Percentiles rank a stretch among this genome's conserved stretches.
These are phyloP conservation scores for Echinarachnius parma DNA, from an alignment of 53 echinoderm and acorn worm genomes.

Conservation along the genomic window DNA sequence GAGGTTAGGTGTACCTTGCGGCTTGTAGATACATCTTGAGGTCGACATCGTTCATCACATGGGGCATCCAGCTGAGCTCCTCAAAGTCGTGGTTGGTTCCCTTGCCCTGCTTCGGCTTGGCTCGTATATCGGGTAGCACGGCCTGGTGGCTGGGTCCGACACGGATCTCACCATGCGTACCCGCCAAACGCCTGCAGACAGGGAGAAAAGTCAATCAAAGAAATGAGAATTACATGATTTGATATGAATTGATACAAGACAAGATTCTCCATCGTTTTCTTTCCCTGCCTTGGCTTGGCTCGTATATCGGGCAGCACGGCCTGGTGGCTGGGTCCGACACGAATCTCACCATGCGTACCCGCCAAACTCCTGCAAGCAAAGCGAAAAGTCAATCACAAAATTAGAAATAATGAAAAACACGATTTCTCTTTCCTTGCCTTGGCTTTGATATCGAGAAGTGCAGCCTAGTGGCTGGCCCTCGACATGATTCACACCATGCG, in stretches of 20 bases:
- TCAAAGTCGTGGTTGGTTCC: slow-evolving; percentile 62
- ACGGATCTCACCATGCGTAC: slow-evolving; percentile 96
- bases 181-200: slow-evolving; percentile 75
- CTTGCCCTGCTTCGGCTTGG: slow-evolving; percentile 51
- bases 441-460: too few relatives aligned
- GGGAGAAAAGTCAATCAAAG: neutral
- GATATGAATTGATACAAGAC: neutral
- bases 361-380: slow-evolving; percentile 88
- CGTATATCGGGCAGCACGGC: slow-evolving; percentile 76
- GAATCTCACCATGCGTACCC: slow-evolving; percentile 96
- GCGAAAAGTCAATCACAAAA: too few relatives aligned
- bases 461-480: too few relatives aligned
- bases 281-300: slow-evolving; percentile 52
- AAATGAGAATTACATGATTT: neutral
- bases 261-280: slow-evolving; percentile 4
- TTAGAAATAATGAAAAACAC: too few relatives aligned
- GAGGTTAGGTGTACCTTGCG: too few relatives aligned
- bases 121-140: slow-evolving; percentile 65
- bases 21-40: slow-evolving; percentile 96
- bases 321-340: slow-evolving; percentile 93
- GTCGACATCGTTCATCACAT: slow-evolving; percentile 73
- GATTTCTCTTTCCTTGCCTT: too few relatives aligned
- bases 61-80: slow-evolving; percentile 87
- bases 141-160: slow-evolving; percentile 97
- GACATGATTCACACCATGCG: too few relatives aligned